These are phyloP conservation scores for Bovichtus diacanthus DNA, from an alignment of 2,797 vertebrate species.

Conservation along the genomic window DNA sequence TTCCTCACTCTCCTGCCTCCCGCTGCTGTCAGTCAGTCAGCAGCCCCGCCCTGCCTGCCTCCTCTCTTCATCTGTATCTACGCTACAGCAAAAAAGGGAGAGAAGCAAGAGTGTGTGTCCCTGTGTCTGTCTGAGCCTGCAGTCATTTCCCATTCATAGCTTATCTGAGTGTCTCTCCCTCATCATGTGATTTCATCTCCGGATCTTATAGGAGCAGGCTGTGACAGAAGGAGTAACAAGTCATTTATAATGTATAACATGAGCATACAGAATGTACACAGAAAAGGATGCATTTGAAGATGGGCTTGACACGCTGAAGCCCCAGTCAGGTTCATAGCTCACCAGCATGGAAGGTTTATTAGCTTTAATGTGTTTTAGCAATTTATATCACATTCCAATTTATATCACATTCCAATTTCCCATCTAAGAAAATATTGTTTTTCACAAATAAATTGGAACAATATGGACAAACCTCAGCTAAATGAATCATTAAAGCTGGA, in stretches of 20 bases:
- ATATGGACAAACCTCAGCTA: background rate
- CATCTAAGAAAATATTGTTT: background rate
- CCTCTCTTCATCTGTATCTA: slow-evolving; percentile 28
- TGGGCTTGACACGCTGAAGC: background rate
- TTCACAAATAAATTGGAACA: background rate
- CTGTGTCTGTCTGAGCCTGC: slow-evolving; percentile 13
- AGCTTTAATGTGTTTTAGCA: background rate
- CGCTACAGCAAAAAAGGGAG: slow-evolving; percentile 34
- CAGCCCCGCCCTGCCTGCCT: slow-evolving; percentile 73
- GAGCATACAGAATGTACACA: slow-evolving; percentile 13
- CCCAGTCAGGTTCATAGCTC: background rate
- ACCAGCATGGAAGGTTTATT: background rate
- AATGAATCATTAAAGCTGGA: background rate
- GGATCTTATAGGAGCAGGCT: slow-evolving; percentile 35
- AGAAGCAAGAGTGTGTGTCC: slow-evolving; percentile 27
- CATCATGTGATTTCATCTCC: slow-evolving; percentile 49
- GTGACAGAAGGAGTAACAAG: slow-evolving; percentile 17
- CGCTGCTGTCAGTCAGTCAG: slow-evolving; percentile 66
- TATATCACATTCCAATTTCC: background rate
- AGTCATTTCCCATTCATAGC: slow-evolving; percentile 45
- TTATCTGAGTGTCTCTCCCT: slow-evolving; percentile 28
- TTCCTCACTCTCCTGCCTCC: slow-evolving; percentile 63
- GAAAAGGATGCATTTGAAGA: background rate
- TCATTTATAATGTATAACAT: slow-evolving; percentile 64
- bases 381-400: background rate